A percentile compares a stretch with the other conserved stretches of the same genome.
Evolutionary conservation across 2,888 invertebrate genomes (phyloP).

Genomic region (Cheilosia scutellata): DNA sequence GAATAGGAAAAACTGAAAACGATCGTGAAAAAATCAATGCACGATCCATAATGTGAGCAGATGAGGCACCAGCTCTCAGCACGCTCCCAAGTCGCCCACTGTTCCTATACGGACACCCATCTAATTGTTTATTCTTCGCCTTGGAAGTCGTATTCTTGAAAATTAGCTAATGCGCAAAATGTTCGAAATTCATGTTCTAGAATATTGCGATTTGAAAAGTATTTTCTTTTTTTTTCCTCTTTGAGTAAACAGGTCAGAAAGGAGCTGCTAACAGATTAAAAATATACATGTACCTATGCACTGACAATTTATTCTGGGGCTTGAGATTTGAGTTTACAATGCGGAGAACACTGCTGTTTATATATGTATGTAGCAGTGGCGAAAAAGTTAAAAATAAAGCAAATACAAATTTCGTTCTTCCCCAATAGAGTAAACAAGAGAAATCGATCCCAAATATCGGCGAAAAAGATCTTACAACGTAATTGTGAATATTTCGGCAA

Average conservation of each 20-base stretch:
- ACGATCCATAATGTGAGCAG: conserved; percentile 66
- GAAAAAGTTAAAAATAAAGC: conserved; percentile 34
- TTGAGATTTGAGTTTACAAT: conserved; percentile 56
- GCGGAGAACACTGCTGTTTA: conserved; percentile 52
- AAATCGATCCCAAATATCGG: neutral
- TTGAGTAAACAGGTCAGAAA: conserved; percentile 52
- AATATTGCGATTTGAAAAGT: conserved; percentile 33
- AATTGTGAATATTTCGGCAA: neutral
- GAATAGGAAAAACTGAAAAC: conserved; percentile 41
- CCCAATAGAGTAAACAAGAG: conserved; percentile 7
- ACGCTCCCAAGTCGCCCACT: conserved; percentile 49
- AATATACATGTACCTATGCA: conserved; percentile 51
- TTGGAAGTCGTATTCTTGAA: conserved; percentile 41
- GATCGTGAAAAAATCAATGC: conserved; percentile 69
- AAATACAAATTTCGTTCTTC: neutral
- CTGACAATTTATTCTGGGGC: conserved; percentile 41
- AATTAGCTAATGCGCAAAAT: conserved; percentile 67
- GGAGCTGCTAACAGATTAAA: conserved; percentile 51
- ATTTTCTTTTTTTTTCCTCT: conserved; percentile 3
- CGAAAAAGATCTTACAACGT: neutral
- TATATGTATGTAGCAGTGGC: conserved; percentile 15
- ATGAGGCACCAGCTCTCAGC: conserved; percentile 56
- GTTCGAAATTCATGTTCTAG: conserved; percentile 38
- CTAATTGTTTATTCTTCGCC: conserved; percentile 47
- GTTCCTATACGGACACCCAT: conserved; percentile 54